Evolutionary conservation across 2,797 vertebrate species (phyloP), one percentile per base, ranked within the genome.

Genomic region (Acipenser transmontanus): DNA sequence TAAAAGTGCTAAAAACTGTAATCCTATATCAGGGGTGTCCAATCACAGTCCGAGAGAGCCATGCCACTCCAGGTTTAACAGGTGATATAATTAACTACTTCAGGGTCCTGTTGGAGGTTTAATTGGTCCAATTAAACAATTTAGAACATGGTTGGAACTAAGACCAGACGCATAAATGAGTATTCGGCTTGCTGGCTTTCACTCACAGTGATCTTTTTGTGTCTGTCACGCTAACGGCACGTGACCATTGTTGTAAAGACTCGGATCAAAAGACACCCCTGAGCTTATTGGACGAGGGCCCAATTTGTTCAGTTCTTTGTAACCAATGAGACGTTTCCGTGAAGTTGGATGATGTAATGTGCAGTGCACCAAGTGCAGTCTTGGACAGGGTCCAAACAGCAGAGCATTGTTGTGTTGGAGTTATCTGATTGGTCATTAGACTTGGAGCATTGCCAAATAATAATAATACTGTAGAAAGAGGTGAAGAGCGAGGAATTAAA

Each of bases 261-360:
- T 70, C 72, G 75, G 78, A 80, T 76, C 78, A 82, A 70, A 78
- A 74, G 71, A 78, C 76, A 70, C 80, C 87, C 76, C 82, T 60
- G 74, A 77, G 74, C 80, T 73, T 73, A 75, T 81, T 82, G 80
- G 81, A 82, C 80, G 71, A 79, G 80, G 79, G 78, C 84, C 85
- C 84, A 84, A 87, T 89, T 89, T 85, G 84, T 83, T 89, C 80
- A 77, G 74, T 79, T 80, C 80, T 81, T 80, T 80, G 74, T 76
- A 79, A 74, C 79, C 82, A 73, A 70, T 84, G 66, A 71, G 72
- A 66, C 59, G 61, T 78, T 73, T 82, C 80, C 80, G 78, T 69
- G 70, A 75, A 77, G 81, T 77, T 73, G 66, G 68, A 76, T 90
- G 85, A 86, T 81, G 83, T 86, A 80, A 88, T 83, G 73, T 67